A percentile compares a stretch with the other conserved stretches of the same genome.
These are phyloP conservation scores for Platyura marginata DNA, from an alignment of 1,140 invertebrate genomes.

Conservation along the genomic window DNA sequence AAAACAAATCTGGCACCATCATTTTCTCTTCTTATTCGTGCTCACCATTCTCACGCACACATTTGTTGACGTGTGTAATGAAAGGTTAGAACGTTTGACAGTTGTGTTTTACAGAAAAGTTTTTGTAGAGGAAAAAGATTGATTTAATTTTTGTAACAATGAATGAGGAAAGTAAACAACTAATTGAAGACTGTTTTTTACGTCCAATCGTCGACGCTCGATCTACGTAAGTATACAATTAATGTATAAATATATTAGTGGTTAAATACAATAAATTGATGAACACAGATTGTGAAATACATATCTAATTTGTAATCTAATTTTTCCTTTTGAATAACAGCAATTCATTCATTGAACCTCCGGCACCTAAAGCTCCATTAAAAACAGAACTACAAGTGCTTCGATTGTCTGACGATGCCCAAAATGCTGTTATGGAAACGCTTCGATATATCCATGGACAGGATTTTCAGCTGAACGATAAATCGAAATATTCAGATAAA, in stretches of 20 bases:
- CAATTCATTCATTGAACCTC: slow-evolving; percentile 12
- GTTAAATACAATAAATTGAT: slow-evolving; percentile 3
- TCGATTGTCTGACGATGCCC: slow-evolving; percentile 37
- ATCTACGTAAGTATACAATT: slow-evolving; percentile 26
- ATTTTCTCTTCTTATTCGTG: too few relatives aligned
- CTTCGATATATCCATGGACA: slow-evolving; percentile 47
- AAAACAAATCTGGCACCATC: too few relatives aligned
- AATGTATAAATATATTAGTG: too few relatives aligned
- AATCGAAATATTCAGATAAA: slow-evolving; percentile 39
- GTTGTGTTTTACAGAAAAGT: too few relatives aligned
- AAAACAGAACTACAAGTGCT: slow-evolving; percentile 55
- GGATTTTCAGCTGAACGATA: slow-evolving; percentile 34
- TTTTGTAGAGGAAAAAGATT: too few relatives aligned
- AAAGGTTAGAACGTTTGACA: too few relatives aligned
- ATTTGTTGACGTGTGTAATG: too few relatives aligned
- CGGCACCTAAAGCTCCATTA: slow-evolving; percentile 24
- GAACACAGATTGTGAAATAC: slow-evolving; percentile 6
- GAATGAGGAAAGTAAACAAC: slow-evolving; percentile 28
- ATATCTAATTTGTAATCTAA: too few relatives aligned
- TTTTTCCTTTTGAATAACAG: slow-evolving; percentile 4
- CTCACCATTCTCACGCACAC: too few relatives aligned
- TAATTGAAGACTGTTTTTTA: slow-evolving; percentile 33
- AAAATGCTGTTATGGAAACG: slow-evolving; percentile 48
- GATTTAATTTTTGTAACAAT: slow-evolving; percentile 13
- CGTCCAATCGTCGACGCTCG: slow-evolving; percentile 29